These are phyloP conservation scores for Meloidogyne floridensis DNA, from an alignment of 1,140 invertebrate genomes.

Conservation along the genomic window DNA sequence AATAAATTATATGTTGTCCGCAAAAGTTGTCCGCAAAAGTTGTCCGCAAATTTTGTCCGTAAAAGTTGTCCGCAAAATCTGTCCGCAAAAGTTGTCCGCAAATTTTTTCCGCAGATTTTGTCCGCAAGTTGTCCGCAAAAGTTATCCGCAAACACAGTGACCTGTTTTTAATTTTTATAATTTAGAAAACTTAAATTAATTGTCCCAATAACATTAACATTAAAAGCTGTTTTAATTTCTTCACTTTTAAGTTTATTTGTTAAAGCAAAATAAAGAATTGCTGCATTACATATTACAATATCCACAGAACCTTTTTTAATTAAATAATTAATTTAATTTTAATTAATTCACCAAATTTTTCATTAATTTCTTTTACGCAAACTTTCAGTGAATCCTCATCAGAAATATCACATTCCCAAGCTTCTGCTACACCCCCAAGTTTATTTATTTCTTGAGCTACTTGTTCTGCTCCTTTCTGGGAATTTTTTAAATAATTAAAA, in stretches of 20 bases:
- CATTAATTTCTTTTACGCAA: conserved; percentile 41
- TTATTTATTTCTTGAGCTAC: conserved; percentile 36
- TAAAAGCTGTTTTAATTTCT: conserved; percentile 50
- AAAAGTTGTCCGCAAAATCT: background rate
- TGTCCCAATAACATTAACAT: conserved; percentile 62
- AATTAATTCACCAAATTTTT: conserved; percentile 48
- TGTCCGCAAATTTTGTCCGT: background rate
- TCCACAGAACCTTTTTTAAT: conserved; percentile 54
- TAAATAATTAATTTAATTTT: background rate
- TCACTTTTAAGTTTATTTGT: conserved; percentile 52
- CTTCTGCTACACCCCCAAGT: conserved; percentile 33
- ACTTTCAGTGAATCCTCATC: conserved; percentile 39
- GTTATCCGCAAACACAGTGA: background rate
- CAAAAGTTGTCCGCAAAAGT: background rate
- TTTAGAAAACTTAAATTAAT: conserved; percentile 54
- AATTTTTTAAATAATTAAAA: background rate
- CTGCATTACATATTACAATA: conserved; percentile 64
- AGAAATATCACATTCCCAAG: conserved; percentile 51
- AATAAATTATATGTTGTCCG: too few species aligned
- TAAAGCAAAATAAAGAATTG: conserved; percentile 59
- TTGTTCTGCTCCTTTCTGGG: conserved; percentile 33
- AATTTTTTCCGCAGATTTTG: background rate
- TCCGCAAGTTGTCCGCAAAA: background rate
- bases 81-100: background rate
- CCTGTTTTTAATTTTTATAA: background rate